Evolutionary conservation across 2,888 invertebrate species (phyloP).

Genomic region (Melanargia galathea): DNA sequence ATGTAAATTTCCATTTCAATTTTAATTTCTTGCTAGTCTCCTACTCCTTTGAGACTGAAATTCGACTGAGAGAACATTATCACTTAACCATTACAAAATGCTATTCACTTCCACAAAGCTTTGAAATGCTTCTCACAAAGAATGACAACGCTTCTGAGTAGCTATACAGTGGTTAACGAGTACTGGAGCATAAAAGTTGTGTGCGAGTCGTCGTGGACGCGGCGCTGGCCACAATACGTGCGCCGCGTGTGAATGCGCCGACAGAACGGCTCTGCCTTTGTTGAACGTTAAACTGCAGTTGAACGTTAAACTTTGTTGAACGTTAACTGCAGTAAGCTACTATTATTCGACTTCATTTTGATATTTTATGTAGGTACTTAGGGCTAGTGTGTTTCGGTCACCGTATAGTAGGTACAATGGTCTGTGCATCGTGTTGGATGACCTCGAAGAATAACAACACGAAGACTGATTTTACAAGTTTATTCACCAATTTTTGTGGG

Average conservation of each 20-base stretch:
- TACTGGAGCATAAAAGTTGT: background rate
- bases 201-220: background rate
- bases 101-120: background rate
- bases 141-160: background rate
- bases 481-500: too few species aligned
- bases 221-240: slow-evolving; percentile 4
- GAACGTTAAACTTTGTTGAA: background rate
- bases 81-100: background rate
- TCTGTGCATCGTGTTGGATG: too few species aligned
- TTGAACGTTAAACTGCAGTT: background rate
- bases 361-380: too few species aligned
- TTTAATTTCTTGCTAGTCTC: too few species aligned
- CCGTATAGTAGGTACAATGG: too few species aligned
- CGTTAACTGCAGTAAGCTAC: background rate
- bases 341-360: too few species aligned
- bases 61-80: too few species aligned
- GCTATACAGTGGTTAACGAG: background rate
- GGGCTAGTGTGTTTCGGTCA: too few species aligned
- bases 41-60: too few species aligned
- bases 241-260: background rate
- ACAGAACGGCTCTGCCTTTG: background rate
- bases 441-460: too few species aligned
- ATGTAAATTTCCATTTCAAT: too few species aligned
- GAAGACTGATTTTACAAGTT: too few species aligned
- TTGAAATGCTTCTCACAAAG: background rate